phyloP scores from a whole-genome alignment of 2,888 invertebrate genomes.

The Vesta saturnalis region DNA sequence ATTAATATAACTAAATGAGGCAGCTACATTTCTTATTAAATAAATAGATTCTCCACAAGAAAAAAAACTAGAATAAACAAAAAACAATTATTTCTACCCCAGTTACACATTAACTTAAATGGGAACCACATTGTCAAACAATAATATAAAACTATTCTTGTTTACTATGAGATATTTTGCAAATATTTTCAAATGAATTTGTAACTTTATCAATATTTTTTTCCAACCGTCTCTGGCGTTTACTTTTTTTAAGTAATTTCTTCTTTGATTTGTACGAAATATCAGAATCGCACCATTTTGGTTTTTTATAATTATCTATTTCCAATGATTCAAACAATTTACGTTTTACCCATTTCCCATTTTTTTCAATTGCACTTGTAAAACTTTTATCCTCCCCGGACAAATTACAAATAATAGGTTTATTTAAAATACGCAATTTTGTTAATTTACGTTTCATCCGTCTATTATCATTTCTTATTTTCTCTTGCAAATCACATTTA shows the following conservation, averaged over 20 bases:
- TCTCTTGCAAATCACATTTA: constrained; percentile 16
- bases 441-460: constrained; percentile 25
- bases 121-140: too few relatives aligned
- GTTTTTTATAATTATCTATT: constrained; percentile 45
- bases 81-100: too few relatives aligned
- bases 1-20: too few relatives aligned
- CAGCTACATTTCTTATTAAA: too few relatives aligned
- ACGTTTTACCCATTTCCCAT: constrained; percentile 35
- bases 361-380: neutral
- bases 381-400: constrained; percentile 2
- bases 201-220: constrained; percentile 52
- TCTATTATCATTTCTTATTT: constrained; percentile 23
- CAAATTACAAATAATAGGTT: neutral
- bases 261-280: constrained; percentile 45
- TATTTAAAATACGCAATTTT: constrained; percentile 16
- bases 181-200: constrained; percentile 52
- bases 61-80: too few relatives aligned
- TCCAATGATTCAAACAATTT: constrained; percentile 44
- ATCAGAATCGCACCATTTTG: constrained; percentile 42
- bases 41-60: too few relatives aligned
- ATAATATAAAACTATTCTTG: constrained; percentile 10
- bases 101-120: too few relatives aligned
- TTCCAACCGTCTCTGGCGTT: constrained; percentile 45
- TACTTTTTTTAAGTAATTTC: constrained; percentile 13
- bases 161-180: constrained; percentile 56